phyloP scores from a whole-genome alignment of 2,888 invertebrate species.

The Meandrusa payeni region DNA sequence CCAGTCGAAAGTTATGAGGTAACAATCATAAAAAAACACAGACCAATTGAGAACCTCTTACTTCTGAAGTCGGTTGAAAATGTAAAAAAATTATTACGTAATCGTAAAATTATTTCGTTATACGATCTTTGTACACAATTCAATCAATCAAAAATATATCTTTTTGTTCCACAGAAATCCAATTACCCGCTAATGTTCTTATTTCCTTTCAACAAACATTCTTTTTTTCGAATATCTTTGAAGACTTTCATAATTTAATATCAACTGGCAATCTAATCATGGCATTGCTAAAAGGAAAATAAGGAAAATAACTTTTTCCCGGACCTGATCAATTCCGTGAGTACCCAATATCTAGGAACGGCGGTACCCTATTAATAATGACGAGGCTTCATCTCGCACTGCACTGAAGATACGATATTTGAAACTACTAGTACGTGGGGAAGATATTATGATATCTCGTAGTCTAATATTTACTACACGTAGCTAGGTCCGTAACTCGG shows the following conservation, averaged over 20 bases:
- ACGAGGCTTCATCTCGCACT: constrained; percentile 14
- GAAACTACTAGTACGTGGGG: constrained; percentile 13
- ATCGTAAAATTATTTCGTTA: too few relatives aligned
- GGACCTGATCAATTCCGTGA: constrained; percentile 5
- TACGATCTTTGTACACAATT: constrained; percentile 19
- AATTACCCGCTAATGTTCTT: constrained; percentile 15
- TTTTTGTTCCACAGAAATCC: constrained; percentile 13
- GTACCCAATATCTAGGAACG: constrained; percentile 13
- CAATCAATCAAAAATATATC: constrained; percentile 6
- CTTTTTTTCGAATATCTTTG: constrained; percentile 6
- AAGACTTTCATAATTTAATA: constrained; percentile 17
- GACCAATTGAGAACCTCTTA: too few relatives aligned
- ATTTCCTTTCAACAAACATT: constrained; percentile 2
- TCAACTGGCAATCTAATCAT: constrained; percentile 15
- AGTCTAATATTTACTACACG: constrained; percentile 3
- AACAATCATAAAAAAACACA: too few relatives aligned
- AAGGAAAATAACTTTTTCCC: constrained; percentile 15
- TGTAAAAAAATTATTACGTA: too few relatives aligned
- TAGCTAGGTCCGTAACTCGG: too few relatives aligned
- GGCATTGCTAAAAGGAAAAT: constrained; percentile 12
- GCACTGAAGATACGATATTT: constrained; percentile 1
- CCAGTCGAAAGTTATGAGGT: too few relatives aligned
- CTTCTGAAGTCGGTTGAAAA: too few relatives aligned
- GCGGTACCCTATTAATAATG: constrained; percentile 14
- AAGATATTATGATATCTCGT: neutral